Evolutionary conservation across 2,797 vertebrate genomes (phyloP), one percentile per base, ranked within the genome.

Genomic region (Bryconaethiops microstoma): DNA sequence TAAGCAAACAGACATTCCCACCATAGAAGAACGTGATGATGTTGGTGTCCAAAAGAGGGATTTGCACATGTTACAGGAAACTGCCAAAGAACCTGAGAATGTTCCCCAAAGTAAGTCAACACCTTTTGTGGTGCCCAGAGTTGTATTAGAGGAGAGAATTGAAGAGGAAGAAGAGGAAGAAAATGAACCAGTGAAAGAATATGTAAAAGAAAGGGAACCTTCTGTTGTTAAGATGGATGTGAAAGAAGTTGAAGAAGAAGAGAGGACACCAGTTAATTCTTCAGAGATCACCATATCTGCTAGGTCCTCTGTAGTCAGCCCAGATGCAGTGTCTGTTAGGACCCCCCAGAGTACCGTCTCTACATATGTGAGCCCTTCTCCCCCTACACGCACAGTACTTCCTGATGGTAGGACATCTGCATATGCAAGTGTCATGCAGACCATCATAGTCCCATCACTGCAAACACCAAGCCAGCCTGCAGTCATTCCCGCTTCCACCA

Each of bases 361-460:
- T 57, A 81, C 90, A 3, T 89, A 86, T 77, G 79, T 86, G 39
- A 75, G 91, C 29, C 88, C 92, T 10, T 86, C 91, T 0, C 82
- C 82, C 76, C 85, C 93, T 57, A 45, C 90, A 48, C 86, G 82
- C 76, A 92, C 93, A n/a, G 90, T 93, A 84, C 92, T 95, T 79
- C 92, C 95, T 71, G 93, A 94, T 87, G 94, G 94, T 74, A 90
- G 94, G 25, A 92, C 81, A 0, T 97, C 96, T 79, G 95, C 96
- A 23, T 99, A 99, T 17, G 96, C 97, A 42, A 96, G 96, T 84
- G 97, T 97, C 82, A 97, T 99, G 92, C 96, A 97, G 90, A 95
- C 95, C 19, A 96, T 99, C 72, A 95, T 95, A 90, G 92, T 96
- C 35, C 81, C 90, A 1, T 74, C 85, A 0, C 25, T 83, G 80